Base-by-base conservation (phyloP, 23 tunicate genomes). In the Corella eumyota region DNA sequence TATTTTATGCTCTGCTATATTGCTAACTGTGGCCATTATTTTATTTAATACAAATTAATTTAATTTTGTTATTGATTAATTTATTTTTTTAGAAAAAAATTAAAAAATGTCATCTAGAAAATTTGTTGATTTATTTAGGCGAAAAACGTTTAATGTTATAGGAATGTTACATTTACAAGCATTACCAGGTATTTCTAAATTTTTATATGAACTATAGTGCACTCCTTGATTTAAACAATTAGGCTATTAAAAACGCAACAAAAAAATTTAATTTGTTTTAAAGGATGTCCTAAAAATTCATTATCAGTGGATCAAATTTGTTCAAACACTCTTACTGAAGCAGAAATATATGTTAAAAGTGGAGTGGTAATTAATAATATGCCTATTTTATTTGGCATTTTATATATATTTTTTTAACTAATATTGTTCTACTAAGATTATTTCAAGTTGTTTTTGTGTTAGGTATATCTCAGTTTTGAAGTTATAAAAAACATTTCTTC, bases 151-250 rank as follows among this genome's bases (percentile, higher is more conserved):
- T 9, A 47, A 50, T 20, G 79, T 72, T 6, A 66, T 81, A 27
- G 91, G 74, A 23, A 81, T 81, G 91, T 32, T 78, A 19, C 91
- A 81, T 30, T 34, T 81, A 3, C 60, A 59, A 65, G 73, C 80
- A 15, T 51, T 81, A 56, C 91, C 91, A 58, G 83, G 83, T 77
- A 38, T 23, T 1, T 56, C 26, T 15, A 2, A 44, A 6, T 21
- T 46, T 2, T 0, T 28, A 0, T 32, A 11, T 17, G 13, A 40
- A 40, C 48, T 40, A 9, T 40, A 40, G 11, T 40, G 11, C 13
- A 9, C 48, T 9, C 48, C 15, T 40, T 40, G 48, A 40, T 40
- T 40, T 40, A 40, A 15, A 9, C 11, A 40, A 19, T 40, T 40
- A 15, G 11, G 15, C 58, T 11, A 11, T 6, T 53, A 53, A 44